Percentiles rank a stretch among this genome's conserved stretches.
phyloP scores from a whole-genome alignment of 2,113 vertebrate genomes.

The Oreocharis arfaki region DNA sequence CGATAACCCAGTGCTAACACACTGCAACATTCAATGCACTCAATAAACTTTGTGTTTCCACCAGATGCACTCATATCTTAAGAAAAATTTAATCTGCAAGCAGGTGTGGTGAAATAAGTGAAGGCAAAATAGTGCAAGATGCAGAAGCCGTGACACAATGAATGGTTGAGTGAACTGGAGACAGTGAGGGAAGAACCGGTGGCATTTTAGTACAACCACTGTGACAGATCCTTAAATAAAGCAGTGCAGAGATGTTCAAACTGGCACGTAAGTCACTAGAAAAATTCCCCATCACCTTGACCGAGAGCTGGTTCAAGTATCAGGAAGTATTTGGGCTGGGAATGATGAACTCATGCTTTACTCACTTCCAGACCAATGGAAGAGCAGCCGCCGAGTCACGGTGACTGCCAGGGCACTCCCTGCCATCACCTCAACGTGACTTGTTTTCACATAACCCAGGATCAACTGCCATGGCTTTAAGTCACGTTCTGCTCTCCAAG shows the following conservation, averaged over 20 bases:
- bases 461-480: background rate
- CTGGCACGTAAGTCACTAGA: background rate
- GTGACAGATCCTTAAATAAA: background rate
- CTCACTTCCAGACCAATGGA: background rate
- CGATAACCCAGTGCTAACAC: background rate
- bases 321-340: background rate
- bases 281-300: background rate
- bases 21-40: background rate
- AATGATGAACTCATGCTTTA: background rate
- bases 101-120: slow-evolving; percentile 27
- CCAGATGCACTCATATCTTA: background rate
- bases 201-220: background rate
- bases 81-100: slow-evolving; percentile 13
- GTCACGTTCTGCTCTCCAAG: background rate
- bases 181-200: slow-evolving; percentile 34
- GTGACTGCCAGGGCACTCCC: background rate
- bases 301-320: background rate
- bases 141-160: slow-evolving; percentile 36
- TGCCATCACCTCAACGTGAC: background rate
- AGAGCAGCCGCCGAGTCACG: background rate
- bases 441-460: background rate
- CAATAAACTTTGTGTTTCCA: background rate
- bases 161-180: slow-evolving; percentile 9
- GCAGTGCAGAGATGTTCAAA: background rate
- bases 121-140: slow-evolving; percentile 47